Evolutionary conservation across 2,888 invertebrate genomes (phyloP), one percentile per base, ranked within the genome.

Genomic region (Limnephilus lunatus): DNA sequence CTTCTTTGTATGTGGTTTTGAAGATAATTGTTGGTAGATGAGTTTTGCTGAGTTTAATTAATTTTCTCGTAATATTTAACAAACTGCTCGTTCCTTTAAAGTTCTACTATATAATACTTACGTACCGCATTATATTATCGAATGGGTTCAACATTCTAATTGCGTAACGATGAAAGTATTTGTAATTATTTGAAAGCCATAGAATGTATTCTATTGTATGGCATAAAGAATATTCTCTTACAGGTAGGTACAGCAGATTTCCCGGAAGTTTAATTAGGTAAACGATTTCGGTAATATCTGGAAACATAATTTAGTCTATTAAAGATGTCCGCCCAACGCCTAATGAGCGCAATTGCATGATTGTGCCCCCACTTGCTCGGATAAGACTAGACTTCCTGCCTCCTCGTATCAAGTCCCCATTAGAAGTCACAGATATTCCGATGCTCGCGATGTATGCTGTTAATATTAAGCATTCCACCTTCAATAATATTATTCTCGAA

Each of bases 341-440:
- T 68, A 68, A 68, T 68, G 68, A 68, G 25, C 68, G 68, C 68
- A 68, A 68, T 68, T 68, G 68, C 68, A 68, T 68, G 68, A 68
- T 68, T 68, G 68, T 68, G 25, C 25, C 68, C 68, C 68, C 68
- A 68, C 68, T 68, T 68, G 68, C 25, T 68, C 68, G 68, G 68
- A 68, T 68, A 68, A 68, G 68, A 68, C 68, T 68, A 68, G 68
- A 68, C 68, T 68, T 68, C 68, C 68, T 68, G 68, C 68, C 68
- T 68, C 68, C 68, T 25, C 68, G 25, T 68, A 68, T 68, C 68
- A 68, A 68, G 68, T 68, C n/a, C 53, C 68, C 68, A 68, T 68
- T 68, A 68, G 68, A 68, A 68, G 68, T n/a, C 68, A n/a, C 68
- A 9, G 53, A 68, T 68, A 68, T 25, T 68, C 53, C 53, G 19